Percentiles rank a stretch among this genome's conserved stretches.
phyloP scores from a whole-genome alignment of 2,113 vertebrate species.

The Crotophaga sulcirostris region DNA sequence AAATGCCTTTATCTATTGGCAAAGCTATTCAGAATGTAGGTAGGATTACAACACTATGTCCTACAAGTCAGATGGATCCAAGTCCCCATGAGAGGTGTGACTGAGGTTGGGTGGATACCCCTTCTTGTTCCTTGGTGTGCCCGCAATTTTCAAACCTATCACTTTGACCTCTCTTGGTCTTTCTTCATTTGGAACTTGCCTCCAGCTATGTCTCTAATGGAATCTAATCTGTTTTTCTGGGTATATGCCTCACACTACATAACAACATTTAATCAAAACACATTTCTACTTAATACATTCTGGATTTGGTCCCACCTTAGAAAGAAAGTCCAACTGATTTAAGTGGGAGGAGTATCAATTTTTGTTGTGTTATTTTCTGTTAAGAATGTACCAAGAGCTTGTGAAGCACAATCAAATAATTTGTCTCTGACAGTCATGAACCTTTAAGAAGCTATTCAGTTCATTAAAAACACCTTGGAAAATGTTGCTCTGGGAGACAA shows the following conservation, averaged over 20 bases:
- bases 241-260: neutral
- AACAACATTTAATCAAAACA: neutral
- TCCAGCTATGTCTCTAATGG: neutral
- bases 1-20: conserved; percentile 57
- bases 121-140: neutral
- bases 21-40: conserved; percentile 32
- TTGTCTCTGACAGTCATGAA: conserved; percentile 18
- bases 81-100: neutral
- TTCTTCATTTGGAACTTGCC: neutral
- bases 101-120: neutral
- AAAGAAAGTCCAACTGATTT: neutral
- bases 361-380: neutral
- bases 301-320: neutral
- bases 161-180: neutral
- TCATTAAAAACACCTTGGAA: conserved; percentile 41
- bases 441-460: neutral
- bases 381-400: conserved; percentile 5
- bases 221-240: neutral
- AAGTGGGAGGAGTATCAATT: conserved; percentile 2
- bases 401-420: conserved; percentile 1
- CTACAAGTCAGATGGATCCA: neutral
- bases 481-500: conserved; percentile 37
- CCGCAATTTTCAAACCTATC: neutral
- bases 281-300: conserved; percentile 6
- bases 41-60: neutral